Evolutionary conservation across 2,888 invertebrate species (phyloP), one percentile per base, ranked within the genome.

Genomic region (Mythimna pallens): DNA sequence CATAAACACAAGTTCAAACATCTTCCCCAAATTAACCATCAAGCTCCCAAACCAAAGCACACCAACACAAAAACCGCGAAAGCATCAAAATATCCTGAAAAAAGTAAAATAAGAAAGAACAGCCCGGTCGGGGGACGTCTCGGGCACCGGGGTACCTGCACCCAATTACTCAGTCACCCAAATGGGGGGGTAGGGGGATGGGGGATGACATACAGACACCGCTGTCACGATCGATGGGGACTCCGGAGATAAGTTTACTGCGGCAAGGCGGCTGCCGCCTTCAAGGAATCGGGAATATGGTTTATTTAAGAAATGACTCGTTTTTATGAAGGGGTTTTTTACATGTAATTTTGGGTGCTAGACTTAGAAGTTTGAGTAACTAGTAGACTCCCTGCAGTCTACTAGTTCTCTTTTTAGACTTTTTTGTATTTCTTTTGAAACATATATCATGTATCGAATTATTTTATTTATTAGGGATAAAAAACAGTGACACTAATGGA

Each of bases 161-260:
- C 92, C 93, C 93, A 93, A 94, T 94, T 94, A 94, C 93, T 93
- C 92, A 89, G 90, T 72, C 86, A 88, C 88, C 90, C 89, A 88
- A 81, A 72, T 82, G 86, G 89, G 88, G 88, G 80, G 85, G 81
- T 50, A 76, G 80, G 82, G 78, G 80, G 85, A 86, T 82, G 81
- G 80, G 78, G 82, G 86, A 85, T 85, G 90, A 85, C 88, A 88
- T 79, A 89, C 90, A 90, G 90, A 91, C 92, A 91, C 91, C 88
- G 91, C 87, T 85, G 88, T 87, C 87, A 86, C 91, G 93, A 94
- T 94, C 94, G 93, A 94, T 94, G 91, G 84, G 87, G 86, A 80
- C 72, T 80, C 69, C 75, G 61, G 82, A 87, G 86, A 87, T 83
- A 85, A 79, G 81, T 81, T 82, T 80, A 76, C 81, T 72, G 76